Base-by-base conservation (phyloP, 1,140 invertebrate genomes). In the Drosophila trapezifrons region DNA sequence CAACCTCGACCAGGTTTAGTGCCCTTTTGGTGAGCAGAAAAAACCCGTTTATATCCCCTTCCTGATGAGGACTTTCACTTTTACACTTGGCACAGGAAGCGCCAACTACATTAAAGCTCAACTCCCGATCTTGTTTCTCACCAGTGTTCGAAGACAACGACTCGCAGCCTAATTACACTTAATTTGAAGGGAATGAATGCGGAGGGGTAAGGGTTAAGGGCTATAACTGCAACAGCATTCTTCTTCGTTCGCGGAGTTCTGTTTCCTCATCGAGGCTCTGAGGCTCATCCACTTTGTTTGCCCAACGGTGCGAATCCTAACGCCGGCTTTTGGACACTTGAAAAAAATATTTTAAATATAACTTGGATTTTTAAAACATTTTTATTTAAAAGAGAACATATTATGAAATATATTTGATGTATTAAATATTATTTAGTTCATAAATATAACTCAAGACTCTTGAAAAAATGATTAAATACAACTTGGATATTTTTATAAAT, bases 261-360 rank as follows among this genome's bases (percentile, higher is more conserved):
- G n/a, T 70, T 55, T 29, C 18, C 47, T 56, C 10, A 17, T 40
- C 27, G 49, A 46, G 42, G 20, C 13, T 32, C 29, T 12, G 4
- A 3, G 42, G 10, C 49, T 54, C 46, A 22, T 45, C 37, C 60
- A 71, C 51, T 79, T 80, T 87, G 73, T 84, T 80, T 80, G 80
- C 42, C 82, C 79, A 84, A 80, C 84, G 60, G 84, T 80, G 84
- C 85, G 84, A 89, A 80, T 89, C 80, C 84, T 89, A 89, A 89
- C 84, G 84, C 84, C 80, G 56, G 45, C 49, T 43, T 22, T 13
- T 9, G 0, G 2, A 25, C 38, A 69, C 62, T 60, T 13, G 0
- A 4, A 25, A 18, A 43, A 40, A n/a, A n/a, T n/a, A n/a, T n/a
- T n/a, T n/a, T n/a, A n/a, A n/a, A n/a, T n/a, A n/a, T n/a, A n/a